Evolutionary conservation across 1,140 invertebrate genomes (phyloP), one percentile per base, ranked within the genome.

Genomic region (Teleogryllus occipitalis): DNA sequence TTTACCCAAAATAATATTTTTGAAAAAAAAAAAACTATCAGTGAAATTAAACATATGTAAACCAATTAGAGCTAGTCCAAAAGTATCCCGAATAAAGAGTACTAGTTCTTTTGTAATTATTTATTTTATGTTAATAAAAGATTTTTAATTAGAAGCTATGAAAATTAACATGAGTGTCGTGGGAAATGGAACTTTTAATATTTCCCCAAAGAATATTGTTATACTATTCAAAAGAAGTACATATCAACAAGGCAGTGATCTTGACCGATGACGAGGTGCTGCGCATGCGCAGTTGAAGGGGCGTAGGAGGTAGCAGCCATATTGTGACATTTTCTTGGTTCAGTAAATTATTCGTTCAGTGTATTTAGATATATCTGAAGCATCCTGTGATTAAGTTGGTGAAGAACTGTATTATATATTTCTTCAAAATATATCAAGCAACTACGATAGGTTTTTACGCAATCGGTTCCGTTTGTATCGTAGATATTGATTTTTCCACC

Each of bases 231-330:
- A 39, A 39, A 39, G 27, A 18, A 65, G 18, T 18, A 65, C 54
- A 65, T 65, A 65, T 65, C 10, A 14, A 65, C 54, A 65, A 65
- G 54, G 54, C 54, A 65, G 54, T 14, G 27, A 39, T 10, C 54
- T 14, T 65, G 54, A 65, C 54, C 54, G 54, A 65, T 65, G 54
- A 77, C 48, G 76, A 79, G 27, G 78, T 79, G 18, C 46, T 46
- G 48, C 47, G 79, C 48, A 49, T 80, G 79, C 79, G 79, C 75
- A 76, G 27, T n/a, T 21, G 46, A 39, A 80, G 79, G 79, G 79
- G 79, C 79, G 79, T 80, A 80, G 74, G 75, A 76, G 54, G 39
- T 47, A 72, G 79, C 74, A 76, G 79, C 79, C 79, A 80, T 80
- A 80, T 80, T 80, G 75, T 46, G 46, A 76, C 48, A 74, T 21